A percentile compares a stretch with the other conserved stretches of the same genome.
phyloP scores from a whole-genome alignment of 2,113 vertebrate species.

The Myrmecophaga tridactyla region DNA sequence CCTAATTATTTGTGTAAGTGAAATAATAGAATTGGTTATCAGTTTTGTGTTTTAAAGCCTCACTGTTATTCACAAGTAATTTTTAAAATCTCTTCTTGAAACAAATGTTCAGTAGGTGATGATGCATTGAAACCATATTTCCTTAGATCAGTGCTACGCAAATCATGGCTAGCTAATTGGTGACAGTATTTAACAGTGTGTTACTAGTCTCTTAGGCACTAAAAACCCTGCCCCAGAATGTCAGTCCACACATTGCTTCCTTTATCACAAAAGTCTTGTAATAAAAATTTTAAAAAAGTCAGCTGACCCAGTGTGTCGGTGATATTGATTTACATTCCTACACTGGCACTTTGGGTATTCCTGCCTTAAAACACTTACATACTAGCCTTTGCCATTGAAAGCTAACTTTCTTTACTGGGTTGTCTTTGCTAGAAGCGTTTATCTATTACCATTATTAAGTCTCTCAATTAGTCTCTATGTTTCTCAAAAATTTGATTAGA shows the following conservation, averaged over 20 bases:
- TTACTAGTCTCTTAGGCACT: background rate
- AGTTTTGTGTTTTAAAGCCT: background rate
- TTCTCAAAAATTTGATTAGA: constrained; percentile 9
- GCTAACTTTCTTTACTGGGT: background rate
- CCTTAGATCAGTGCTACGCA: background rate
- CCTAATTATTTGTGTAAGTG: background rate
- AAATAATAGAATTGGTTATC: background rate
- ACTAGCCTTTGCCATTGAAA: background rate
- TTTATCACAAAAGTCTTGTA: constrained; percentile 6
- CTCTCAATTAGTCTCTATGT: background rate
- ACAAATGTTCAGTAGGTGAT: background rate
- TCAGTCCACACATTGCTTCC: background rate
- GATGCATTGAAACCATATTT: background rate
- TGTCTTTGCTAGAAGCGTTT: background rate
- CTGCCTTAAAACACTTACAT: background rate
- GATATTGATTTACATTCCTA: background rate
- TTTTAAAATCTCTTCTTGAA: constrained; percentile 37
- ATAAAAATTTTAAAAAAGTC: background rate
- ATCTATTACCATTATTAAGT: background rate
- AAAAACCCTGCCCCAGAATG: background rate
- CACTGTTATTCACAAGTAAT: background rate
- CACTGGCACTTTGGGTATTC: background rate
- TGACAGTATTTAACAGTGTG: background rate
- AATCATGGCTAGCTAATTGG: background rate
- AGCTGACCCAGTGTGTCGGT: background rate